Percentiles rank a stretch among this genome's conserved stretches.
phyloP scores from a whole-genome alignment of 2,888 invertebrate genomes.

The Ferdinandea cuprea region DNA sequence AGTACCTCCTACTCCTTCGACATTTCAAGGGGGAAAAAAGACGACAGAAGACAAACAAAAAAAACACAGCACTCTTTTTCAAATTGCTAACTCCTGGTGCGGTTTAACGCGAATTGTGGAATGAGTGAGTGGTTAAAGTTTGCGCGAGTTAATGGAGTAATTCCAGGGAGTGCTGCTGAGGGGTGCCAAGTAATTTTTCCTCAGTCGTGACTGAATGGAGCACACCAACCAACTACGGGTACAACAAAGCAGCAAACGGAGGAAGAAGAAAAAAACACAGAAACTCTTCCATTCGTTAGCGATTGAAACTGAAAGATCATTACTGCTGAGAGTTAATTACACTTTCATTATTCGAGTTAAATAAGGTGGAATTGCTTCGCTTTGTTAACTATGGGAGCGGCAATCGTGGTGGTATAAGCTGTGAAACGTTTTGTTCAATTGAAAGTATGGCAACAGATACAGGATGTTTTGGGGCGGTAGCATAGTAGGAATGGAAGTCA shows the following conservation, averaged over 20 bases:
- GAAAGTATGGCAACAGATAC: constrained; percentile 40
- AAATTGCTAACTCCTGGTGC: constrained; percentile 37
- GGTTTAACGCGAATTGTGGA: constrained; percentile 52
- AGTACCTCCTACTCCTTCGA: neutral
- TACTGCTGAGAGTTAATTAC: constrained; percentile 70
- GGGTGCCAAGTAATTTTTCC: constrained; percentile 30
- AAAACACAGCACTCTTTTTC: constrained; percentile 20
- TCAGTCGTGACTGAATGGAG: constrained; percentile 56
- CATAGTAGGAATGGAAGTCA: constrained; percentile 3
- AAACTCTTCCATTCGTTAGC: constrained; percentile 42
- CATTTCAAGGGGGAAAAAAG: neutral
- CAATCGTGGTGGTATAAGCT: constrained; percentile 40
- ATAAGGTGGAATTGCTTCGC: constrained; percentile 61
- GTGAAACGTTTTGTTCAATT: constrained; percentile 42
- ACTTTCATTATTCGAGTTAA: constrained; percentile 71
- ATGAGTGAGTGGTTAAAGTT: constrained; percentile 56
- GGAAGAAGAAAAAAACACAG: neutral
- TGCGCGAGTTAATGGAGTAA: constrained; percentile 34
- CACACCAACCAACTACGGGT: constrained; percentile 4
- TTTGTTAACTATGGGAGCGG: constrained; percentile 19
- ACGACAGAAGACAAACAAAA: neutral
- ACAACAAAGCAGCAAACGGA: neutral
- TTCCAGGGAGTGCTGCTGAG: constrained; percentile 25
- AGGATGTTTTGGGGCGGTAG: constrained; percentile 17
- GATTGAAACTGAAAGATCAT: constrained; percentile 70